Percentiles rank a stretch among this genome's conserved stretches.
phyloP scores from a whole-genome alignment of 2,888 invertebrate species.

The Graphium colonna region DNA sequence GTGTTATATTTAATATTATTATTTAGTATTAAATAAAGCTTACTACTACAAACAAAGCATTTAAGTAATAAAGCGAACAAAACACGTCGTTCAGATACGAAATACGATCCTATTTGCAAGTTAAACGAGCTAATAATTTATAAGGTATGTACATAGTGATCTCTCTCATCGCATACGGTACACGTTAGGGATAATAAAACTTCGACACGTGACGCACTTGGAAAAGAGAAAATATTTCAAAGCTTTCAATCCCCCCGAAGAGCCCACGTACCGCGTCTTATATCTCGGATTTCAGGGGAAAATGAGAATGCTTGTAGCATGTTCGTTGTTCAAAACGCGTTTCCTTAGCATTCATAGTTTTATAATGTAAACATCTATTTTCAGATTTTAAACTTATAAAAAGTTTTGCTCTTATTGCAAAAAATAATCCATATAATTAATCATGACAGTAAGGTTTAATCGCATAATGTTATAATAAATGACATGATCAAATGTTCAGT shows the following conservation, averaged over 20 bases:
- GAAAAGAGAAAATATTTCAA: conserved; percentile 54
- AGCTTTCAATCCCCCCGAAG: conserved; percentile 42
- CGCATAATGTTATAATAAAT: neutral
- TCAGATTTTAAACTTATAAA: too few relatives aligned
- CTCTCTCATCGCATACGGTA: conserved; percentile 24
- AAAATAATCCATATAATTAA: too few relatives aligned
- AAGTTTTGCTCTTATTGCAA: too few relatives aligned
- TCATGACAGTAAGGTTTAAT: too few relatives aligned
- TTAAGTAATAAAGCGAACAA: too few relatives aligned
- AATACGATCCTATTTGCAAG: neutral
- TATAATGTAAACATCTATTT: too few relatives aligned
- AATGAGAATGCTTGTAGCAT: conserved; percentile 16
- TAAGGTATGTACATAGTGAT: too few relatives aligned
- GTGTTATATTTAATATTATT: too few relatives aligned
- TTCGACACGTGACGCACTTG: conserved; percentile 63
- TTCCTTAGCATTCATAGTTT: too few relatives aligned
- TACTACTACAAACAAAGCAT: too few relatives aligned
- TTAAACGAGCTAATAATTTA: neutral
- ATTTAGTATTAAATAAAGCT: too few relatives aligned
- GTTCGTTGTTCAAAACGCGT: too few relatives aligned
- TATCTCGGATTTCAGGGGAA: conserved; percentile 13
- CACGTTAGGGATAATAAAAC: conserved; percentile 57
- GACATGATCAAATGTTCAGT: neutral
- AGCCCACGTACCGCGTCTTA: conserved; percentile 32
- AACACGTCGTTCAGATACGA: conserved; percentile 27